Evolutionary conservation across 1,140 invertebrate species (phyloP), one percentile per base, ranked within the genome.

Genomic region (Cephus cinctus): DNA sequence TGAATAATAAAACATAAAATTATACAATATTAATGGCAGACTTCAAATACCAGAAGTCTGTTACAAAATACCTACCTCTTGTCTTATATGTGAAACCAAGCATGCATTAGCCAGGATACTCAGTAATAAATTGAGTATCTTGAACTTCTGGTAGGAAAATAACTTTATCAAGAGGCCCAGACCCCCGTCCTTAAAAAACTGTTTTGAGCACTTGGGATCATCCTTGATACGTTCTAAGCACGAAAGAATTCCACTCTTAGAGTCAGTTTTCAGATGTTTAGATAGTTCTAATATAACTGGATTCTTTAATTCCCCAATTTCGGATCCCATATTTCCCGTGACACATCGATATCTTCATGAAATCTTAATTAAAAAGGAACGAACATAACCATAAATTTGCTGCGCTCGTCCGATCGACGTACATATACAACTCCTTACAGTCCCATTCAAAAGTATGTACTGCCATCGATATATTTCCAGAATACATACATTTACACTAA

Each of bases 31-130:
- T 39, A 36, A 45, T 40, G 42, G 12, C 12, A 23, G 9, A 18
- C 4, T 1, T 42, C 18, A 1, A n/a, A 38, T 21, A 36, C n/a
- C n/a, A 32, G 20, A 38, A 16, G 44, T 45, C 18, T 21, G 4
- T 23, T 21, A 43, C 19, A 41, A 41, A 34, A 43, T 21, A 38
- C 50, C 46, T 42, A 73, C 70, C 65, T 71, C 53, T 30, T 68
- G 39, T 39, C 69, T 64, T 11, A 58, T 47, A 8, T 65, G 61
- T 0, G 46, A 46, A 6, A 40, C 32, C 18, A 68, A 52, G 25
- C 68, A 74, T 3, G 52, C 57, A 32, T 72, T 61, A 5, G 69
- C 73, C 6, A 74, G 38, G 15, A 75, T 60, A 23, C 71, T 74
- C 2, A 75, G 40, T 2, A 60, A 52, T 6, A 58, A 45, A 41